Evolutionary conservation across 2,113 vertebrate species (phyloP).

Genomic region (Sakesphorus luctuosus): DNA sequence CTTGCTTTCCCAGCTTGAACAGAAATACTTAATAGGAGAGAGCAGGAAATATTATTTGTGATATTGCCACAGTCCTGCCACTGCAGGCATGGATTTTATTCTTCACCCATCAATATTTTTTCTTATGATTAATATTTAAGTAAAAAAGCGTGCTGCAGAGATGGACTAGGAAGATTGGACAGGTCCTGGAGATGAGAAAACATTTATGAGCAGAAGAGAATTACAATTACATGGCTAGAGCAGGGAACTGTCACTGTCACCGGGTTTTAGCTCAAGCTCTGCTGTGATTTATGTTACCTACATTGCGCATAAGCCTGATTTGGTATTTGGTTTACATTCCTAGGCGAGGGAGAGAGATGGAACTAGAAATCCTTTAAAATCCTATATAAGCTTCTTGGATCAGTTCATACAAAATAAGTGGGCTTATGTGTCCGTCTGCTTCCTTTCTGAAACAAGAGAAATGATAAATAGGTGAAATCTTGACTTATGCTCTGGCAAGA

Average conservation of each 20-base stretch:
- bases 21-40: background rate
- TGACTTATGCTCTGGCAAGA: background rate
- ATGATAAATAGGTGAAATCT: background rate
- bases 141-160: background rate
- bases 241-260: background rate
- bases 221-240: background rate
- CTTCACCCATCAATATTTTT: background rate
- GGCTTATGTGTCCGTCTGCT: background rate
- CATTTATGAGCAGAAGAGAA: background rate
- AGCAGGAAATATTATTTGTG: background rate
- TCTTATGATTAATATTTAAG: background rate
- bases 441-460: background rate
- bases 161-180: background rate
- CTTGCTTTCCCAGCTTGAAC: background rate
- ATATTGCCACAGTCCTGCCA: background rate
- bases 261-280: background rate
- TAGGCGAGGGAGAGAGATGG: background rate
- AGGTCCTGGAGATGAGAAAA: background rate
- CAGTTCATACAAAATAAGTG: background rate
- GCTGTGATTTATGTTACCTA: slow-evolving; percentile 12
- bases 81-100: background rate
- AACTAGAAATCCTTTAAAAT: slow-evolving; percentile 23
- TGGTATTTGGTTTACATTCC: background rate
- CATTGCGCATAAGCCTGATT: background rate
- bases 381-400: background rate